Conservation (phyloP, 1,140 invertebrate species). For the Reticulitermes speratus region DNA sequence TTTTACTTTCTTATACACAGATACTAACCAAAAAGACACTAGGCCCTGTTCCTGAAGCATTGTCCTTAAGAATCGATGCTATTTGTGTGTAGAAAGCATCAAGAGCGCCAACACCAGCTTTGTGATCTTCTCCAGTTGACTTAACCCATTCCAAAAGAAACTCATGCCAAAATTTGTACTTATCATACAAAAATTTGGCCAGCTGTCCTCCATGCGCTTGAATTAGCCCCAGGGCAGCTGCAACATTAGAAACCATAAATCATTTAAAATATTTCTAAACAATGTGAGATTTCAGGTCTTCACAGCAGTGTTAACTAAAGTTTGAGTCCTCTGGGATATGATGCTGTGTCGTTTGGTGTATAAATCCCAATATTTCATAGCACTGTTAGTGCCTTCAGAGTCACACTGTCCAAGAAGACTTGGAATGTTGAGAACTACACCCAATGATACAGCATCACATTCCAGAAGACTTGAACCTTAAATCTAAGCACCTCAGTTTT, state of each 20-base stretch:
- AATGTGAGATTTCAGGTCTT: too few species aligned
- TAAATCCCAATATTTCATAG: too few species aligned
- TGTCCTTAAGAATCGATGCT: neutral
- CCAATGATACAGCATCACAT: too few species aligned
- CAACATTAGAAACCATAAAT: neutral
- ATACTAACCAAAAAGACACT: neutral
- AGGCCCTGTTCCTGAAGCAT: neutral
- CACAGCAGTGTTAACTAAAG: too few species aligned
- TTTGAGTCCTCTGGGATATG: too few species aligned
- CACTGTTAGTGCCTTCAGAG: too few species aligned
- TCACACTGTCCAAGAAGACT: too few species aligned
- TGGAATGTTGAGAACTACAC: too few species aligned
- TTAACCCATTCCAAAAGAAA: constrained; percentile 19
- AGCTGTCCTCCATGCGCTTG: constrained; percentile 19
- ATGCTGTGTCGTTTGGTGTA: too few species aligned
- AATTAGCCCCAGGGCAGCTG: constrained; percentile 21
- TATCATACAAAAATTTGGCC: neutral
- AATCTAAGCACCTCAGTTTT: too few species aligned
- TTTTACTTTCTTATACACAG: neutral
- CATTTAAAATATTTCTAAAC: neutral
- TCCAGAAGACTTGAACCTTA: too few species aligned
- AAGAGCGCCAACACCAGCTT: constrained; percentile 16
- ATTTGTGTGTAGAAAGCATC: neutral
- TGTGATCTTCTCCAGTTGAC: neutral
- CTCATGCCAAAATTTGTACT: constrained; percentile 23